phyloP scores from a whole-genome alignment of 2,888 invertebrate genomes.

The Pediacus dermestoides region DNA sequence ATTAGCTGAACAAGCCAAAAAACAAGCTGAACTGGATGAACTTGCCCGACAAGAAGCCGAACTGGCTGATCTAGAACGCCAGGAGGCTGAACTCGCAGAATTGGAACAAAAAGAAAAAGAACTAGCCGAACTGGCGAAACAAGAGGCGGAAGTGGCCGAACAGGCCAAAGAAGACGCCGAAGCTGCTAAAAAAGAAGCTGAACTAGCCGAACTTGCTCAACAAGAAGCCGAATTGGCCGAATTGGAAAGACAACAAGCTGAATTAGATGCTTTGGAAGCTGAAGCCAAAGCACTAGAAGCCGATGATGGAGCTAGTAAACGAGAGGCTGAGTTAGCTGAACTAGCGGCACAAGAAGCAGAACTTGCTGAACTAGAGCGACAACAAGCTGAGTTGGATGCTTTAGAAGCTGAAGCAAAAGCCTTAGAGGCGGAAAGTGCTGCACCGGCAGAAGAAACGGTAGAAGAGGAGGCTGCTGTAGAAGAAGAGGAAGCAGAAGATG shows the following conservation, averaged over 20 bases:
- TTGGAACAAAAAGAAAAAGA: constrained; percentile 56
- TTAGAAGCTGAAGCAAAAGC: constrained; percentile 31
- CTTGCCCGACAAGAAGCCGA: constrained; percentile 58
- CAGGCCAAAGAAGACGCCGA: constrained; percentile 15
- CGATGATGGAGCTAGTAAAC: constrained; percentile 18
- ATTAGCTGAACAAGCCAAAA: constrained; percentile 56
- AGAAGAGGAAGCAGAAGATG: constrained; percentile 24
- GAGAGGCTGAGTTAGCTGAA: constrained; percentile 45
- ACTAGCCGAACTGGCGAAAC: constrained; percentile 54
- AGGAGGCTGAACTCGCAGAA: constrained; percentile 57
- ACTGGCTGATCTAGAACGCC: constrained; percentile 53
- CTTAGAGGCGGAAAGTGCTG: constrained; percentile 13
- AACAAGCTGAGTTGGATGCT: constrained; percentile 33
- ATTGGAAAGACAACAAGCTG: constrained; percentile 38
- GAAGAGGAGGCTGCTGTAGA: constrained; percentile 15
- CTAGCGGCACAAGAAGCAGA: constrained; percentile 47
- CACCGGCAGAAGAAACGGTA: constrained; percentile 18
- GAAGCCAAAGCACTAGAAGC: constrained; percentile 35
- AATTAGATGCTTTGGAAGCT: constrained; percentile 37
- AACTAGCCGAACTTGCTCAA: constrained; percentile 50
- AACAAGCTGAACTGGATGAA: constrained; percentile 57
- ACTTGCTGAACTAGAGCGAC: constrained; percentile 31
- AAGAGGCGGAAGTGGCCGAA: constrained; percentile 54
- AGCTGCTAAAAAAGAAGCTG: constrained; percentile 54
- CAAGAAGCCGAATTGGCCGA: constrained; percentile 42